phyloP scores from a whole-genome alignment of 2,888 invertebrate species.

The Coenonympha glycerion region DNA sequence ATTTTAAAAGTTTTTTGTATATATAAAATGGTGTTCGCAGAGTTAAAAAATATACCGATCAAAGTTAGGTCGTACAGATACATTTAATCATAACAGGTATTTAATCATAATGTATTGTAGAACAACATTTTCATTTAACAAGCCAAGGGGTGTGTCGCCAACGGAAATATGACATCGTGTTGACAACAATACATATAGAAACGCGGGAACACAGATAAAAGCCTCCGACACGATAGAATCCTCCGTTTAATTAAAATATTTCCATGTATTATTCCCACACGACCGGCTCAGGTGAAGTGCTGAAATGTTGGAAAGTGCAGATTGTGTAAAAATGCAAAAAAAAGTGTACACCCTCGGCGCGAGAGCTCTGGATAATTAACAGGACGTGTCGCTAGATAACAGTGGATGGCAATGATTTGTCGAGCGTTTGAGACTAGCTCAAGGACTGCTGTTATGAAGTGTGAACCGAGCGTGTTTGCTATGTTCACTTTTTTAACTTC shows the following conservation, averaged over 20 bases:
- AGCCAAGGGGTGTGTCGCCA: slow-evolving; percentile 1
- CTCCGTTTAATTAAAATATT: slow-evolving; percentile 68
- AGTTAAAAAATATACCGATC: too few species aligned
- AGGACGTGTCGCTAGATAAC: slow-evolving; percentile 72
- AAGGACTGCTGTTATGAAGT: slow-evolving; percentile 15
- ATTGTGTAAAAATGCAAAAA: slow-evolving; percentile 66
- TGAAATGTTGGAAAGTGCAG: slow-evolving; percentile 72
- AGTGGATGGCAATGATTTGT: slow-evolving; percentile 63
- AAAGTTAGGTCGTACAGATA: too few species aligned
- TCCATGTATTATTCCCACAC: slow-evolving; percentile 59
- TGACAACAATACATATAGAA: slow-evolving; percentile 35
- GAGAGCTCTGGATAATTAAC: slow-evolving; percentile 73
- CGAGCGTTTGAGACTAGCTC: slow-evolving; percentile 22
- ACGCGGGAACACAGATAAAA: slow-evolving; percentile 40
- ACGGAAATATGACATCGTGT: slow-evolving; percentile 2
- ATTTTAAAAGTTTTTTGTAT: too few species aligned
- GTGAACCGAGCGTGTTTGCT: not conserved
- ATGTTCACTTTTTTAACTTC: not conserved
- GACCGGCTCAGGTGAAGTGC: slow-evolving; percentile 71
- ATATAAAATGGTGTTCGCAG: too few species aligned
- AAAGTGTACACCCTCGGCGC: slow-evolving; percentile 68
- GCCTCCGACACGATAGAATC: slow-evolving; percentile 47
- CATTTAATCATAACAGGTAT: too few species aligned
- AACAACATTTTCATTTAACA: slow-evolving; percentile 1
- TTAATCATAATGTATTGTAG: not conserved